phyloP scores from a whole-genome alignment of 1,140 invertebrate species.

The Micrasema longulum region DNA sequence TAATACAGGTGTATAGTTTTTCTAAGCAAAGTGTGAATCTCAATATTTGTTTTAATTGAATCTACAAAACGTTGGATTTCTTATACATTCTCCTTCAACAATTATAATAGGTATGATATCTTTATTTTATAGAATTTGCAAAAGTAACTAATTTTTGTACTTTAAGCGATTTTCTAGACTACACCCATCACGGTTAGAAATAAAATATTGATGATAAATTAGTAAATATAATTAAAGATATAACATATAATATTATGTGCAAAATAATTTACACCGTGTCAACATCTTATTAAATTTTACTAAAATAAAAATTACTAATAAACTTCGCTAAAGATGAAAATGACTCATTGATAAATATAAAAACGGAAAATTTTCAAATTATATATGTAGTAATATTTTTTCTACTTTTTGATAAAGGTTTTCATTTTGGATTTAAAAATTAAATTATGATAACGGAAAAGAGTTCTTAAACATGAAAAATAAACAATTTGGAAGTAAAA shows the following conservation, averaged over 20 bases:
- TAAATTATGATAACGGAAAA: no score
- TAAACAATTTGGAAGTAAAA: no score
- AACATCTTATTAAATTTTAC: slow-evolving; percentile 42
- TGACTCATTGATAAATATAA: no score
- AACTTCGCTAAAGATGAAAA: no score
- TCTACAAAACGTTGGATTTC: slow-evolving; percentile 33
- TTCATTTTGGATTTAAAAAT: no score
- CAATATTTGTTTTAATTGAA: slow-evolving; percentile 31
- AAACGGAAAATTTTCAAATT: no score
- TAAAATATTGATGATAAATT: slow-evolving; percentile 67
- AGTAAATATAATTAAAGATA: slow-evolving; percentile 56
- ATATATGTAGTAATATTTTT: no score
- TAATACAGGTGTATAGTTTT: slow-evolving; percentile 25
- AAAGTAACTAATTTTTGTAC: slow-evolving; percentile 71
- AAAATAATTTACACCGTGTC: slow-evolving; percentile 57
- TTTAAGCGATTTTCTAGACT: slow-evolving; percentile 71
- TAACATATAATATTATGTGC: slow-evolving; percentile 64
- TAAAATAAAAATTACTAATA: slow-evolving; percentile 38
- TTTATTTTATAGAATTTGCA: slow-evolving; percentile 68
- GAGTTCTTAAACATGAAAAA: no score
- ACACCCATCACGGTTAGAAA: slow-evolving; percentile 67
- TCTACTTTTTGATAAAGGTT: no score
- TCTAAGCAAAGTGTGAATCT: slow-evolving; percentile 20
- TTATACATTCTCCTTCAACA: slow-evolving; percentile 45
- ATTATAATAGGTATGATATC: slow-evolving; percentile 52